Base-by-base conservation (phyloP, 1,140 invertebrate species). In the Polyergus mexicanus region DNA sequence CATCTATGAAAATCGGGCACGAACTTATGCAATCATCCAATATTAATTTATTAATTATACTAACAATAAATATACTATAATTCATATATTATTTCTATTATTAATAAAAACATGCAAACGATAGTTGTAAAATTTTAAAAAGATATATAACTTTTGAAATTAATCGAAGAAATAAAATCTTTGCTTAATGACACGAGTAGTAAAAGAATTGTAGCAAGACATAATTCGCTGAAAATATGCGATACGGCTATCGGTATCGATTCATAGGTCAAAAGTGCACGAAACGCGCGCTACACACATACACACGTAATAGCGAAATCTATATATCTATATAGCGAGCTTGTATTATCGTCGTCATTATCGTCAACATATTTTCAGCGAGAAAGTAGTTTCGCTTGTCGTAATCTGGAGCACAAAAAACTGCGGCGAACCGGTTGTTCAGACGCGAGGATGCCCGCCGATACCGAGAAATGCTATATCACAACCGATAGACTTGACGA, bases 341-440 rank as follows among this genome's bases (percentile, higher is more conserved):
- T 72, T 51, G 38, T 35, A 83, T 72, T 72, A 83, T 83, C 35
- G 54, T 62, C 13, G 25, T 71, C 13, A 60, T 74, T 47, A 74
- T 83, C 54, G 78, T 32, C 7, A 0, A 22, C 28, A 22, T 58
- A 32, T 72, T 83, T 83, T 47, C 54, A 83, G 2, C 78, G 68
- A 60, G 78, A 83, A 74, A 83, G 78, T 83, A 60, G 68, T 47
- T 44, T 81, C 5, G 25, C 38, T 44, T 54, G 11, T 28, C 25
- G 47, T 51, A 83, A 83, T 74, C 54, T 56, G 25, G 54, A 83
- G 19, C 66, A n/a, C 38, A 19, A 74, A 72, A 51, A 83, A 60
- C 54, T 25, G 19, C 68, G 16, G 68, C 54, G 8, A 83, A 83
- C 78, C 68, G 78, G 78, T 83, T 83, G 38, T 44, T 56, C 32